Evolutionary conservation across 2,888 invertebrate genomes (phyloP).

Genomic region (Agonum fuliginosum): DNA sequence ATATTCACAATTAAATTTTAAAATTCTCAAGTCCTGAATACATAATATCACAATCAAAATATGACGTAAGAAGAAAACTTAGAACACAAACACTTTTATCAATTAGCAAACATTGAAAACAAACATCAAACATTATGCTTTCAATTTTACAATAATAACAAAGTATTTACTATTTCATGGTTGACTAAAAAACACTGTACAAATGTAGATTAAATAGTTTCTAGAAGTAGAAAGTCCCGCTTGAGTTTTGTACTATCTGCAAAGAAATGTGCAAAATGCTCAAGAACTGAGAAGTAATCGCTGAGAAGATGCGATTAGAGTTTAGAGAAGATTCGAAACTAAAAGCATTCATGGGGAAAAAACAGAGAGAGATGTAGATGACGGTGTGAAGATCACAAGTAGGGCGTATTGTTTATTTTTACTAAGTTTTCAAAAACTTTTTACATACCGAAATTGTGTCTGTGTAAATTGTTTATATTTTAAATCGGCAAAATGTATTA

Average conservation of each 20-base stretch:
- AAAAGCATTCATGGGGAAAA: background rate
- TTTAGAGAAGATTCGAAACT: background rate
- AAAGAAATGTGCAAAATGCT: slow-evolving; percentile 31
- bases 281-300: slow-evolving; percentile 2
- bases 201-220: slow-evolving; percentile 50
- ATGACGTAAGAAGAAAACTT: background rate
- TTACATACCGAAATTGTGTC: too few relatives aligned
- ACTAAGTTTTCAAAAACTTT: background rate
- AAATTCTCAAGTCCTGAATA: background rate
- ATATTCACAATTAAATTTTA: background rate
- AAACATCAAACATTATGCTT: slow-evolving; percentile 30
- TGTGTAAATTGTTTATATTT: too few relatives aligned
- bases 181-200: slow-evolving; percentile 40
- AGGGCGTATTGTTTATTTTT: background rate
- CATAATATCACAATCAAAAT: too few relatives aligned
- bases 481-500: too few relatives aligned
- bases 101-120: background rate
- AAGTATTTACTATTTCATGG: slow-evolving; percentile 37
- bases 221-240: slow-evolving; percentile 53
- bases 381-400: background rate
- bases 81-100: slow-evolving; percentile 23
- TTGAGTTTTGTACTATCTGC: background rate
- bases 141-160: slow-evolving; percentile 51
- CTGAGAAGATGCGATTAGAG: background rate
- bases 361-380: background rate